A percentile compares a stretch with the other conserved stretches of the same genome.
These are phyloP conservation scores for Tholera decimalis DNA, from an alignment of 2,888 invertebrate genomes.

Conservation along the genomic window DNA sequence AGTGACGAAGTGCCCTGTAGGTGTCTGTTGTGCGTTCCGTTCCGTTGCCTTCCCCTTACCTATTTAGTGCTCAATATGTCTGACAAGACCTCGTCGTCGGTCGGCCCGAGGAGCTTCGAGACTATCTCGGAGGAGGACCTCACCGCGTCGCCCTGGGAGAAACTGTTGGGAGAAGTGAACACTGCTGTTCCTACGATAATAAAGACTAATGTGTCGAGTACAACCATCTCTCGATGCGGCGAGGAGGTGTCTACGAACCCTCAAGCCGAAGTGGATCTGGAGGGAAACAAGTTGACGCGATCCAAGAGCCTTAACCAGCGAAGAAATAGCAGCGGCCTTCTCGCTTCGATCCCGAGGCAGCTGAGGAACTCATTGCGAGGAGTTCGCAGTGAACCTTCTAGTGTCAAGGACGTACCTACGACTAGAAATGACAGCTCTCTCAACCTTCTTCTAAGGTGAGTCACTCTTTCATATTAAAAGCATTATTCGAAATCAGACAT, in stretches of 20 bases:
- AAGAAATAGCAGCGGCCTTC: constrained; percentile 88
- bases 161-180: constrained; percentile 86
- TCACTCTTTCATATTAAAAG: constrained; percentile 33
- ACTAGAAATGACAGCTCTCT: constrained; percentile 89
- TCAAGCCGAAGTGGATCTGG: constrained; percentile 80
- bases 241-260: constrained; percentile 82
- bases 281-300: constrained; percentile 84
- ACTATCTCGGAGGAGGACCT: constrained; percentile 89
- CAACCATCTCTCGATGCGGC: constrained; percentile 78
- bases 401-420: constrained; percentile 88
- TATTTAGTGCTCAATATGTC: constrained; percentile 82
- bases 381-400: constrained; percentile 88
- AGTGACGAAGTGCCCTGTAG: constrained; percentile 90
- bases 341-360: constrained; percentile 90
- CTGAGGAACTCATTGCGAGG: constrained; percentile 89
- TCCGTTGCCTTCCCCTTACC: constrained; percentile 78
- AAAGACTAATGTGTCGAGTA: constrained; percentile 86
- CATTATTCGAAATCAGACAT: not conserved
- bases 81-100: constrained; percentile 88
- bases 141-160: constrained; percentile 87
- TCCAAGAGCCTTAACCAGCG: constrained; percentile 89
- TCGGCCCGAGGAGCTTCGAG: constrained; percentile 89
- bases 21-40: constrained; percentile 90
- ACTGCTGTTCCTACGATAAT: constrained; percentile 87
- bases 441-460: constrained; percentile 89